Evolutionary conservation across 2,113 vertebrate genomes (phyloP), one percentile per base, ranked within the genome.

Genomic region (Corythoichthys haematopterus): DNA sequence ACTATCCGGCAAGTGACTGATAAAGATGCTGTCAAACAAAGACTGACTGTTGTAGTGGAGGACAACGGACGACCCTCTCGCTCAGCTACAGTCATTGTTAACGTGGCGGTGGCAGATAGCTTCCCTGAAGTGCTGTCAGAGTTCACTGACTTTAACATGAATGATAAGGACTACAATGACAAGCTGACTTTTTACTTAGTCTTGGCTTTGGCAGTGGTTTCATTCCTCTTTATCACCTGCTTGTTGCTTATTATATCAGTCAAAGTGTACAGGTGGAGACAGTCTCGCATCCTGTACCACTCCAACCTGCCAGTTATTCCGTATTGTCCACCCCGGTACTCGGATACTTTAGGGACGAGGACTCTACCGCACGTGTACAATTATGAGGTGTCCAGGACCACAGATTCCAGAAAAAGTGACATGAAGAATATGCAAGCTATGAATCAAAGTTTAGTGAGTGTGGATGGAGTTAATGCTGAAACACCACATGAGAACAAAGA

Each of bases 21-120:
- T 58, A 88, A 77, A 70, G 87, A 91, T 69, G 74, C 70, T 3
- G 64, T 80, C 38, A 86, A 75, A 76, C 88, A 92, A 67, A 85
- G 65, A 67, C 43, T 59, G 45, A 50, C 43, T 36, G 68, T 69
- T 52, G 51, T 52, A 51, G 68, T 69, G 68, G 68, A 69, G 68
- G 68, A 69, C 68, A 69, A 69, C 58, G 68, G 68, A 11, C 59
- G 53, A 47, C 59, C 68, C 59, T 63, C 68, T 53, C 68, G 68
- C 43, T 69, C 68, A 61, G 68, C 68, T 43, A 69, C 66, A 50
- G 66, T 68, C 55, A 14, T 68, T 48, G 66, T 68, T 5, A 68
- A 68, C 45, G 66, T 68, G 53, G 40, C 40, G 6, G 40, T 43
- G 40, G 40, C 40, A 5, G 40, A 43, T 8, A 43, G 40, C 40